Evolutionary conservation across 2,888 invertebrate genomes (phyloP).

Genomic region (Heliconius ismenius): DNA sequence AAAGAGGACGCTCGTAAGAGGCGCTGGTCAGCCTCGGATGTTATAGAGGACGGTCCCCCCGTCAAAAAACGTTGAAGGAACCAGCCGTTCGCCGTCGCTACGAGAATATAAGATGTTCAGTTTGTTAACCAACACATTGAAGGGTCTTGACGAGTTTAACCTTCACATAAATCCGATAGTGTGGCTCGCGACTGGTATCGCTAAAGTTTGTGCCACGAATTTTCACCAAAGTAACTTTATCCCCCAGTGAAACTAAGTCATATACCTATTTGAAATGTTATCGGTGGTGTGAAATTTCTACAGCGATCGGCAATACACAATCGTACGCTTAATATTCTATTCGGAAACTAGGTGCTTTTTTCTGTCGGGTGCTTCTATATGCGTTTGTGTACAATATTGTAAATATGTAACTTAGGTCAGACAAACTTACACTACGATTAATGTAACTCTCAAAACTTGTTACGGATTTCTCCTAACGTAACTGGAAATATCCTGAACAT

Average conservation of each 20-base stretch:
- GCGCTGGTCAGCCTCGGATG: constrained; percentile 83
- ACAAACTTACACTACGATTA: constrained; percentile 41
- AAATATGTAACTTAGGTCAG: constrained; percentile 74
- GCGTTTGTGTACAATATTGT: constrained; percentile 76
- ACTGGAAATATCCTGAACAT: constrained; percentile 28
- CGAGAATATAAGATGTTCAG: constrained; percentile 29
- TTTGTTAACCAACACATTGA: constrained; percentile 15
- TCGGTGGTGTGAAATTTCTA: constrained; percentile 50
- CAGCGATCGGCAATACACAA: constrained; percentile 64
- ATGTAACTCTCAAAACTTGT: constrained; percentile 37
- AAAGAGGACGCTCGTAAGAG: constrained; percentile 79
- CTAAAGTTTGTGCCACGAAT: constrained; percentile 32
- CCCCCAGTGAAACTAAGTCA: constrained; percentile 63
- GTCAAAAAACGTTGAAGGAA: constrained; percentile 71
- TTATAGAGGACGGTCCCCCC: constrained; percentile 70
- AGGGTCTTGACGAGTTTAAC: constrained; percentile 23
- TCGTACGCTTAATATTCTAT: constrained; percentile 77
- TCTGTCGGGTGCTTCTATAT: constrained; percentile 81
- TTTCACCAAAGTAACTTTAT: constrained; percentile 45
- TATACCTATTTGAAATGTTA: constrained; percentile 50
- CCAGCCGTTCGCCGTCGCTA: constrained; percentile 34
- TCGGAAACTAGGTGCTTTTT: constrained; percentile 81
- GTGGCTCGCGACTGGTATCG: constrained; percentile 32
- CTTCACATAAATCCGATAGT: constrained; percentile 27
- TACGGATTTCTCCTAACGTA: constrained; percentile 31